phyloP scores from a whole-genome alignment of 1,140 invertebrate species.

The Bombus picipes region DNA sequence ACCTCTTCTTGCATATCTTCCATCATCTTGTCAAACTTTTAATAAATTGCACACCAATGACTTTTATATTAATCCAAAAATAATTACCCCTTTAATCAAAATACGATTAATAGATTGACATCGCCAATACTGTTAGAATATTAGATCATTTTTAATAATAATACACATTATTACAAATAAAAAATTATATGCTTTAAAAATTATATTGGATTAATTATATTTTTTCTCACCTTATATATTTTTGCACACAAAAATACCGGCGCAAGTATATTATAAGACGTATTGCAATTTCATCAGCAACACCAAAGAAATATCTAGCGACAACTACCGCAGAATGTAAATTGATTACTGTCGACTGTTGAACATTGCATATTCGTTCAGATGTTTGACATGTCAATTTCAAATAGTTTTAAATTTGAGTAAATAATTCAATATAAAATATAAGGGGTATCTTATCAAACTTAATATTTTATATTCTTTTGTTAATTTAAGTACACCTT shows the following conservation, averaged over 20 bases:
- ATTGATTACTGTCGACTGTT: constrained; percentile 1
- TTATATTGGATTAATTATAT: not conserved
- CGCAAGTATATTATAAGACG: not conserved
- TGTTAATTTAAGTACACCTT: not conserved
- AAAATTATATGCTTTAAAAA: not conserved
- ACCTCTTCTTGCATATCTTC: constrained; percentile 75
- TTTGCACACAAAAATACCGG: not conserved
- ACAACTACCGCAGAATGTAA: not conserved
- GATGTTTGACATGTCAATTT: not conserved
- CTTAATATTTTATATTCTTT: not conserved
- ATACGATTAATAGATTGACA: not conserved
- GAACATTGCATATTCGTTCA: not conserved
- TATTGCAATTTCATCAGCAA: not conserved
- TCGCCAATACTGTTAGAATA: not conserved
- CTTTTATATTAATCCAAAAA: constrained; percentile 1
- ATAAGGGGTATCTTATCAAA: not conserved
- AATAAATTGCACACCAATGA: not conserved
- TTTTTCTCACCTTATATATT: constrained; percentile 11
- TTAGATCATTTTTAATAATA: not conserved
- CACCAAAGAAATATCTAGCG: not conserved
- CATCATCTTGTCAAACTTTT: constrained; percentile 55
- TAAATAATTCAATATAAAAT: not conserved
- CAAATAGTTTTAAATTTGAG: not conserved
- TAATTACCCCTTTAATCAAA: constrained; percentile 20
- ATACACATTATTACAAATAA: not conserved